These are phyloP conservation scores for Ascidia mentula DNA, from an alignment of 23 tunicate genomes.

Conservation along the genomic window DNA sequence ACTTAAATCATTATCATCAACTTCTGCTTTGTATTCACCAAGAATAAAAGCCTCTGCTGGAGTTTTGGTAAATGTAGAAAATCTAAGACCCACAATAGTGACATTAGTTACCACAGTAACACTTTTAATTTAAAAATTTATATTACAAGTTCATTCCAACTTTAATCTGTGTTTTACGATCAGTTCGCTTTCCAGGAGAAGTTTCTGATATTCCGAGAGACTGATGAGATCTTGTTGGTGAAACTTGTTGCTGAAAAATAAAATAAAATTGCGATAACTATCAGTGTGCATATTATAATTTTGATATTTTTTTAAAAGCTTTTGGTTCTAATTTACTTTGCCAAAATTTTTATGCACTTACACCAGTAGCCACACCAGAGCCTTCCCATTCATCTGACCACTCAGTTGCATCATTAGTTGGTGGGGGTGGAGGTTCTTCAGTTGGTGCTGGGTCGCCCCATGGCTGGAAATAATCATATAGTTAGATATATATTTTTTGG, in stretches of 20 bases:
- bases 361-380: not conserved
- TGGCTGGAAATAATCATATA: no score
- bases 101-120: no score
- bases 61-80: conserved; percentile 57
- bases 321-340: no score
- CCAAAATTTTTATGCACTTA: not conserved
- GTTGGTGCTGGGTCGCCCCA: conserved; percentile 1
- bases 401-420: not conserved
- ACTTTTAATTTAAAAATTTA: no score
- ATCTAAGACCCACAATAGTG: no score
- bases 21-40: conserved; percentile 56
- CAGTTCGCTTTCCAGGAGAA: conserved; percentile 27
- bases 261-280: no score
- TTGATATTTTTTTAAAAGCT: not conserved
- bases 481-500: no score
- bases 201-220: not conserved
- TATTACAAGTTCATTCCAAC: conserved; percentile 39
- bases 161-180: conserved; percentile 28
- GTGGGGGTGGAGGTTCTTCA: not conserved
- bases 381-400: not conserved
- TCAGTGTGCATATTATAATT: not conserved
- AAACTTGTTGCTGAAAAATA: not conserved
- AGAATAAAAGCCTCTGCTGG: conserved; percentile 64
- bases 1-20: not conserved
- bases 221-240: not conserved